A percentile compares a stretch with the other conserved stretches of the same genome.
phyloP scores from a whole-genome alignment of 1,140 invertebrate genomes.

The Sarcophaga bullata region DNA sequence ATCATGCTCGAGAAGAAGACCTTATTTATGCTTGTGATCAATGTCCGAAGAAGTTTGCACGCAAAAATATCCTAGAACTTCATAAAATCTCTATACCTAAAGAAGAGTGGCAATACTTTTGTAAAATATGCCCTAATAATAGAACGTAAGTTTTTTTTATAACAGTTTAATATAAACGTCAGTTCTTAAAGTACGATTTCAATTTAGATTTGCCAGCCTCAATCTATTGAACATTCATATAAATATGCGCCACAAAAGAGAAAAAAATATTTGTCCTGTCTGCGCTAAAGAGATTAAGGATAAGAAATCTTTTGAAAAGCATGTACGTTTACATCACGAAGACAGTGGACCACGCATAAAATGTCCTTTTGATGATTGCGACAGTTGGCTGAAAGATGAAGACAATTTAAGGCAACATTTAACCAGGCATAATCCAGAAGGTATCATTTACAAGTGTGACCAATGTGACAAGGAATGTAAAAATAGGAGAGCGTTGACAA shows the following conservation, averaged over 20 bases:
- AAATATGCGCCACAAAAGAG: slow-evolving; percentile 57
- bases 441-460: slow-evolving; percentile 45
- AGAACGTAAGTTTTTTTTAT: slow-evolving; percentile 54
- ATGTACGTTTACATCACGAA: slow-evolving; percentile 61
- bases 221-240: slow-evolving; percentile 58
- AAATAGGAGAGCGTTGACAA: slow-evolving; percentile 55
- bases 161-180: too few relatives aligned
- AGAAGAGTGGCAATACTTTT: slow-evolving; percentile 57
- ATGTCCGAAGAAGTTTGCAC: slow-evolving; percentile 59
- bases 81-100: slow-evolving; percentile 58
- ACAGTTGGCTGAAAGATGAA: slow-evolving; percentile 62
- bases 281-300: slow-evolving; percentile 62
- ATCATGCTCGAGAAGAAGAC: slow-evolving; percentile 59
- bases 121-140: slow-evolving; percentile 55
- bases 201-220: slow-evolving; percentile 56
- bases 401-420: slow-evolving; percentile 59
- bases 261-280: slow-evolving; percentile 60
- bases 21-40: slow-evolving; percentile 58
- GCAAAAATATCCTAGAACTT: slow-evolving; percentile 55
- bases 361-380: slow-evolving; percentile 57
- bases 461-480: slow-evolving; percentile 60
- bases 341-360: slow-evolving; percentile 59
- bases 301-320: slow-evolving; percentile 60
- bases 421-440: slow-evolving; percentile 51
- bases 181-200: slow-evolving; percentile 48